These are phyloP conservation scores for Zaprionus davidi DNA, from an alignment of 1,140 invertebrate genomes.

Conservation along the genomic window DNA sequence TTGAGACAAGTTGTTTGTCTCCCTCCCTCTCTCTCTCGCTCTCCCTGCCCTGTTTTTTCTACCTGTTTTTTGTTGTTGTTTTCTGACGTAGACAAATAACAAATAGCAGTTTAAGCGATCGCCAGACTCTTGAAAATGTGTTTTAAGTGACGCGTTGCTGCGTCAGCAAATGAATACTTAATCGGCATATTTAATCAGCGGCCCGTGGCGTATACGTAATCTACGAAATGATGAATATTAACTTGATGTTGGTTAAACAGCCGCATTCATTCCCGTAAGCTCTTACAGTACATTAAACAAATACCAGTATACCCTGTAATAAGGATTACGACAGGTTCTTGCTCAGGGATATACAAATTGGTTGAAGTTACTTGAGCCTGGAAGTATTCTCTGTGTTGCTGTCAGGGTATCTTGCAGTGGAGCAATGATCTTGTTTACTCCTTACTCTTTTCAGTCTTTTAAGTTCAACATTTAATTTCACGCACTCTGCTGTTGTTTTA, in stretches of 20 bases:
- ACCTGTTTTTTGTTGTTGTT: conserved; percentile 23
- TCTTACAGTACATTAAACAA: not conserved
- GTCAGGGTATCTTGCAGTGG: not conserved
- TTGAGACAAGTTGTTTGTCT: conserved; percentile 49
- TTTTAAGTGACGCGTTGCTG: conserved; percentile 72
- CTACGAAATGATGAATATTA: conserved; percentile 42
- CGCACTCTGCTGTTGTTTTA: conserved; percentile 28
- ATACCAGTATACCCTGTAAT: not conserved
- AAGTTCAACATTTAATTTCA: conserved; percentile 20
- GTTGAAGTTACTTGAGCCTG: no score
- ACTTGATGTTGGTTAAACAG: conserved; percentile 19
- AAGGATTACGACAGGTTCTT: no score
- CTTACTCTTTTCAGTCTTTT: not conserved
- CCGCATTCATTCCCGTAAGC: not conserved
- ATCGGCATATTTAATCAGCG: conserved; percentile 70
- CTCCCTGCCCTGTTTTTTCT: conserved; percentile 10
- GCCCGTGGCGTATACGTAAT: conserved; percentile 51
- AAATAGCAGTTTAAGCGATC: conserved; percentile 50
- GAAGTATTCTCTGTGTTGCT: no score
- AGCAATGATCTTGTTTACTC: not conserved
- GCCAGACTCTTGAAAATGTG: conserved; percentile 44
- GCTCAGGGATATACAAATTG: no score
- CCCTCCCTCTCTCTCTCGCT: not conserved
- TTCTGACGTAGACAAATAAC: conserved; percentile 69
- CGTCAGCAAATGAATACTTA: conserved; percentile 81